Percentiles rank a stretch among this genome's conserved stretches.
These are phyloP conservation scores for Phrynocephalus guinanensis DNA, from an alignment of 2,797 vertebrate species.

Conservation along the genomic window DNA sequence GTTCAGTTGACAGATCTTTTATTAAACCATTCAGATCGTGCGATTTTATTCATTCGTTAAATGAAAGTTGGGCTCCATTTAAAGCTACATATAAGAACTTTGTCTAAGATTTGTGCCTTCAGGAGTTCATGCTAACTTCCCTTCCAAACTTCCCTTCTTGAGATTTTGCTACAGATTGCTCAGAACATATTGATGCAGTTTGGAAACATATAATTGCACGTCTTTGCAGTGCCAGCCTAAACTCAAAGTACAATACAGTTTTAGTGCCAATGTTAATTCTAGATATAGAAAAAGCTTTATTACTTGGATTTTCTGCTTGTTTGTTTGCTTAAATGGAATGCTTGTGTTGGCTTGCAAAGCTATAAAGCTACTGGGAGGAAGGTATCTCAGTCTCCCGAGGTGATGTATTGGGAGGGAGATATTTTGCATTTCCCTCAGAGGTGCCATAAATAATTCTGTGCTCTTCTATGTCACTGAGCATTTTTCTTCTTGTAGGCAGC, in stretches of 20 bases:
- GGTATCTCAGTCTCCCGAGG: neutral
- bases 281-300: neutral
- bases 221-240: too few species aligned
- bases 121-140: neutral
- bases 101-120: neutral
- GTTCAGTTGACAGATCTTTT: neutral
- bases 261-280: neutral
- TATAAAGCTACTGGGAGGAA: neutral
- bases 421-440: neutral
- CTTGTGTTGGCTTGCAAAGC: neutral
- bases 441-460: too few species aligned
- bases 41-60: neutral
- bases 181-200: neutral
- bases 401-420: neutral
- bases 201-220: neutral
- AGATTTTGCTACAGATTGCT: neutral
- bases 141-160: neutral
- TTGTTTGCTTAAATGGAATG: neutral
- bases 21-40: neutral
- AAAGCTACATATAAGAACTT: neutral
- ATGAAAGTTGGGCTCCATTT: neutral
- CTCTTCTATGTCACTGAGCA: too few species aligned
- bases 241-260: neutral
- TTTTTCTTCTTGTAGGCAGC: neutral
- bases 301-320: too few species aligned